Percentiles rank a stretch among this genome's conserved stretches.
Evolutionary conservation across 2,797 vertebrate genomes (phyloP).

Genomic region (Hippopotamyrus pictus): DNA sequence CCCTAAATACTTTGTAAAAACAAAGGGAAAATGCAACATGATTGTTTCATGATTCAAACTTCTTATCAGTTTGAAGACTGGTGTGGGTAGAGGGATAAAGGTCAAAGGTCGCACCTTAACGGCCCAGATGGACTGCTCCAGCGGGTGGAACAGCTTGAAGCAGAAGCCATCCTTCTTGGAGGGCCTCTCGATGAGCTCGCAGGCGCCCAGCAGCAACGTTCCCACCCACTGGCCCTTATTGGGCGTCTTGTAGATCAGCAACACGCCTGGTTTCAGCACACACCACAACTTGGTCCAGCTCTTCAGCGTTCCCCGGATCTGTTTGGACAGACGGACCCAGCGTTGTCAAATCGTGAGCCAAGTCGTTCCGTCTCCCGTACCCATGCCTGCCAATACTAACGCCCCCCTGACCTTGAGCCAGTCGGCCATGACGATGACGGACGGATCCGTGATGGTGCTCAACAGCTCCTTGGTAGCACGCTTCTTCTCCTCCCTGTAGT

Average conservation of each 20-base stretch:
- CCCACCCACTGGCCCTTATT: slow-evolving; percentile 98
- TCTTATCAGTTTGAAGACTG: background rate
- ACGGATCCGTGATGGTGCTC: slow-evolving; percentile 93
- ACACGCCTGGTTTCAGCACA: slow-evolving; percentile 90
- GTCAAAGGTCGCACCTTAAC: slow-evolving; percentile 73
- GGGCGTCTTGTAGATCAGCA: slow-evolving; percentile 94
- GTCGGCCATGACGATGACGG: slow-evolving; percentile 96
- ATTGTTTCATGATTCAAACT: background rate
- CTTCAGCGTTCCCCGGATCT: slow-evolving; percentile 97
- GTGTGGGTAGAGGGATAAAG: background rate
- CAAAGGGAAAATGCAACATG: background rate
- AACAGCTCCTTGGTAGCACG: slow-evolving; percentile 94
- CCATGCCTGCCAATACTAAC: background rate
- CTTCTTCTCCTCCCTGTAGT: slow-evolving; percentile 98
- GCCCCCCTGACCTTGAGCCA: slow-evolving; percentile 82
- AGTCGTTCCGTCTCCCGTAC: background rate
- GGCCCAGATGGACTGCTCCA: slow-evolving; percentile 97
- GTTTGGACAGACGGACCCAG: slow-evolving; percentile 1
- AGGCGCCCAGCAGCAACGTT: slow-evolving; percentile 92
- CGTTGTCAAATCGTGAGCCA: background rate
- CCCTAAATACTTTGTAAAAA: background rate
- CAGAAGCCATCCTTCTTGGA: slow-evolving; percentile 98
- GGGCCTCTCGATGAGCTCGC: slow-evolving; percentile 95
- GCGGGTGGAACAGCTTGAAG: slow-evolving; percentile 96
- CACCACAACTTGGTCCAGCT: slow-evolving; percentile 99